A percentile compares a stretch with the other conserved stretches of the same genome.
phyloP scores from a whole-genome alignment of 2,113 vertebrate genomes.

The Epinephelus fuscoguttatus region DNA sequence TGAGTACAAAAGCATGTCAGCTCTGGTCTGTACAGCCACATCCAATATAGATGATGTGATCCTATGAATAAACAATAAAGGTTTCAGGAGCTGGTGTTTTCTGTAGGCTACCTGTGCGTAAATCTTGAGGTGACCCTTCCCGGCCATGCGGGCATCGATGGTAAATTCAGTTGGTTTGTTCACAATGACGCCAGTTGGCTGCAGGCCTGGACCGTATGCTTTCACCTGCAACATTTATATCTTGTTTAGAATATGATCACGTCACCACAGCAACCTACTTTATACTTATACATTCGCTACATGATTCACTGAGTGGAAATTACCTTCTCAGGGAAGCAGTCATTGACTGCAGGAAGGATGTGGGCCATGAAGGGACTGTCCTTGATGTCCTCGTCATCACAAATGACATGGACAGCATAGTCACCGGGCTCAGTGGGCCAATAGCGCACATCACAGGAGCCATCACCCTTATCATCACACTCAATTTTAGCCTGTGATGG shows the following conservation, averaged over 20 bases:
- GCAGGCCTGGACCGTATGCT: constrained; percentile 92
- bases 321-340: constrained; percentile 93
- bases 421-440: constrained; percentile 95
- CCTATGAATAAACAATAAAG: constrained; percentile 38
- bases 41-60: constrained; percentile 49
- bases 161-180: constrained; percentile 93
- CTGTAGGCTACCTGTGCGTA: constrained; percentile 93
- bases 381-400: constrained; percentile 95
- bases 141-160: constrained; percentile 89
- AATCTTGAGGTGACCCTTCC: constrained; percentile 92
- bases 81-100: constrained; percentile 1
- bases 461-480: constrained; percentile 94
- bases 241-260: not conserved
- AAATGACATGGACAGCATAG: constrained; percentile 96
- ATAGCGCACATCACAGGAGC: constrained; percentile 95
- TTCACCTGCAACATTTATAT: constrained; percentile 86
- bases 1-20: constrained; percentile 49
- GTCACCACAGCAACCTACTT: not conserved
- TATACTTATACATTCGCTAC: not conserved
- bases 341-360: constrained; percentile 89
- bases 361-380: constrained; percentile 96
- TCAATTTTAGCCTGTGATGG: constrained; percentile 96
- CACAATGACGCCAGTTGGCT: constrained; percentile 91
- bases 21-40: constrained; percentile 35
- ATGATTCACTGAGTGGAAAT: constrained; percentile 1